phyloP scores from a whole-genome alignment of 2,888 invertebrate species.

The Xestoiulus laeticollis region DNA sequence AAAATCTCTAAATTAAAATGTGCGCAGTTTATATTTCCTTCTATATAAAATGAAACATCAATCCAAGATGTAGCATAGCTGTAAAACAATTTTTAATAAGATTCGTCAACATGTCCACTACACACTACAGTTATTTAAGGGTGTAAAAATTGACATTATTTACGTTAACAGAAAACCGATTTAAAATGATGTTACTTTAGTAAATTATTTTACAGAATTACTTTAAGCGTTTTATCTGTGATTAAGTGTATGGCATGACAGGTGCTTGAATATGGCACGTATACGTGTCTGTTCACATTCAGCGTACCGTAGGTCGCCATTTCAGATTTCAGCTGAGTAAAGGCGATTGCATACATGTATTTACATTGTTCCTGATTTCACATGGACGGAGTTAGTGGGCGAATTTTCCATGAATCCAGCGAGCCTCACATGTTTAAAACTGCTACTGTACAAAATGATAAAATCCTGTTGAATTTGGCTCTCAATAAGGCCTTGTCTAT shows the following conservation, averaged over 20 bases:
- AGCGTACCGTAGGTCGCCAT: neutral
- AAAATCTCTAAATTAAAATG: no score
- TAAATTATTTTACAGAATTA: neutral
- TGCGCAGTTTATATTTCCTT: no score
- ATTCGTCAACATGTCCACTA: neutral
- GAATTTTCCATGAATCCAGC: neutral
- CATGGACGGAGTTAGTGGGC: neutral
- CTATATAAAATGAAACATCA: neutral
- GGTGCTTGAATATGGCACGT: no score
- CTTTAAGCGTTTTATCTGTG: conserved; percentile 24
- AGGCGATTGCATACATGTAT: no score
- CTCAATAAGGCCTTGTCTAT: neutral
- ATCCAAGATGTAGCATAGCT: neutral
- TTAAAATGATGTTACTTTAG: neutral
- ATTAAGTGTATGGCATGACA: neutral
- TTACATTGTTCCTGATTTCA: neutral
- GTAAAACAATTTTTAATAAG: neutral
- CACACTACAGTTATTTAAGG: conserved; percentile 29
- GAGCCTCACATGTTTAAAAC: neutral
- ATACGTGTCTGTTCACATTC: neutral
- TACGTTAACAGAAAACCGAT: neutral
- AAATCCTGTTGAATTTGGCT: neutral
- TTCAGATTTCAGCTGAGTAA: neutral
- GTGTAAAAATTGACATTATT: conserved; percentile 38
- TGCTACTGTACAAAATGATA: neutral